Conservation (phyloP, 2,113 vertebrate species). For the Himantopus leucocephalus region DNA sequence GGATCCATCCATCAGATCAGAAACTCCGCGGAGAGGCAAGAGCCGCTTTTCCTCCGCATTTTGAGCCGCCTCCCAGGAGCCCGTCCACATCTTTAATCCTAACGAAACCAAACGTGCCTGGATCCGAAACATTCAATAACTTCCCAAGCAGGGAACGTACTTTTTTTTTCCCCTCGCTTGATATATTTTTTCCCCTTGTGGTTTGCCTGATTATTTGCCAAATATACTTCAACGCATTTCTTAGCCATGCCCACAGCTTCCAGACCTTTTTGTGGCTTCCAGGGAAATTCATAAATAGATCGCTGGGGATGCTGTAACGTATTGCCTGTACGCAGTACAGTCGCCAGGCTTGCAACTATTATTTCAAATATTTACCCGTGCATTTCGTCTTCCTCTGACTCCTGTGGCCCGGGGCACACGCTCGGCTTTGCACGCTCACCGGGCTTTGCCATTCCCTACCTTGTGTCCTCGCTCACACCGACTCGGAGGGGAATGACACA, state of each 20-base stretch:
- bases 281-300: not conserved
- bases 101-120: not conserved
- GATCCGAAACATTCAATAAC: not conserved
- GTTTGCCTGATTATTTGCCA: constrained; percentile 55
- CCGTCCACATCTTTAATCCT: not conserved
- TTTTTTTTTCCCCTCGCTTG: not conserved
- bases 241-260: constrained; percentile 28
- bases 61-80: not conserved
- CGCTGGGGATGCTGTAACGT: not conserved
- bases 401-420: fast-evolving
- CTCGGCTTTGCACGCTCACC: not conserved
- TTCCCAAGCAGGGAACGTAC: not conserved
- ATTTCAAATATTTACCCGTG: not conserved
- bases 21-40: not conserved
- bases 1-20: not conserved
- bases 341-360: not conserved
- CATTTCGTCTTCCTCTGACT: not conserved
- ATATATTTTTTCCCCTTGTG: constrained; percentile 32
- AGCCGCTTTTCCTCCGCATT: not conserved
- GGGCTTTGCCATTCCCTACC: not conserved
- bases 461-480: fast-evolving
- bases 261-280: constrained; percentile 47
- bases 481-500: not conserved
- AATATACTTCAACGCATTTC: not conserved
- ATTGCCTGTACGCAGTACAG: not conserved